phyloP scores from a whole-genome alignment of 2,113 vertebrate species.

The Dissostichus mawsoni region DNA sequence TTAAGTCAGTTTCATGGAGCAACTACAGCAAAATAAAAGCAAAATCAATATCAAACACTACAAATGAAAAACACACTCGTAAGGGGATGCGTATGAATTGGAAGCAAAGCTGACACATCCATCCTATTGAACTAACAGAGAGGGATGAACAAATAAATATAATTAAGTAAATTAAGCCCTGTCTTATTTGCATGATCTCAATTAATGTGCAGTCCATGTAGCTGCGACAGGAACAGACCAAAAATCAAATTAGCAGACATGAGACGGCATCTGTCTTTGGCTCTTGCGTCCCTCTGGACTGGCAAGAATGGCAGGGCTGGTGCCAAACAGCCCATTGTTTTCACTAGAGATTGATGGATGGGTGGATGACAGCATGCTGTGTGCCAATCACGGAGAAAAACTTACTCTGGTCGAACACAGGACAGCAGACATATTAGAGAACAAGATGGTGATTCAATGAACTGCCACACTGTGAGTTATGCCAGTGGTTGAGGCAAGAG shows the following conservation, averaged over 20 bases:
- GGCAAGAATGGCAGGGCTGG: constrained; percentile 56
- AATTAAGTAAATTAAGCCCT: constrained; percentile 73
- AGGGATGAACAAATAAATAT: constrained; percentile 42
- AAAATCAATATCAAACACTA: neutral
- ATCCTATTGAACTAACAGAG: constrained; percentile 38
- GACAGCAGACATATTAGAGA: constrained; percentile 57
- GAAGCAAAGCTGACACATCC: constrained; percentile 59
- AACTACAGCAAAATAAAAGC: constrained; percentile 15
- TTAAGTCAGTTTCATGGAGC: constrained; percentile 10
- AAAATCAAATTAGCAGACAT: constrained; percentile 80
- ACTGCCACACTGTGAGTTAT: constrained; percentile 41
- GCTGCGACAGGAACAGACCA: constrained; percentile 62
- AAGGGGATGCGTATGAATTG: constrained; percentile 42
- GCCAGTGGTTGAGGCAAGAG: constrained; percentile 7
- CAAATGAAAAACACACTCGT: constrained; percentile 4
- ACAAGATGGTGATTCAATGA: constrained; percentile 64
- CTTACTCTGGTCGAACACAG: constrained; percentile 46
- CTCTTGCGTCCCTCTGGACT: constrained; percentile 67
- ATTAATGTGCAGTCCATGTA: constrained; percentile 73
- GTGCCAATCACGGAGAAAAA: constrained; percentile 63
- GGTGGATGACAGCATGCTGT: constrained; percentile 47
- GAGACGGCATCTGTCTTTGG: constrained; percentile 78
- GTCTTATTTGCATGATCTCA: constrained; percentile 78
- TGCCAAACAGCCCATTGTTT: constrained; percentile 70
- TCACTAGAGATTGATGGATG: constrained; percentile 67